These are phyloP conservation scores for Oncopodura yosiiana DNA, from an alignment of 1,140 invertebrate species.

Conservation along the genomic window DNA sequence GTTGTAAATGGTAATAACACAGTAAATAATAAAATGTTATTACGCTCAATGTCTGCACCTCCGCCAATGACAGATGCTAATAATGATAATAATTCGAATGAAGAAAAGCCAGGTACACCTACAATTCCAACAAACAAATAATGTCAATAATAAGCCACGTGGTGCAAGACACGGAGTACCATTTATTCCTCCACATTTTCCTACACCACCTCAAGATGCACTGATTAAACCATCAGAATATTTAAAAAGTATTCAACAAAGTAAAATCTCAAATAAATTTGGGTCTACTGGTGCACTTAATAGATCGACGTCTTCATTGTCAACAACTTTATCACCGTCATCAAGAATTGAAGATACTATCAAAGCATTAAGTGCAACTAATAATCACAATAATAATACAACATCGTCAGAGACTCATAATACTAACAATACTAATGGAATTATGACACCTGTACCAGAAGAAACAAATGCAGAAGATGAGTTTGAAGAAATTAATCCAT, in stretches of 20 bases:
- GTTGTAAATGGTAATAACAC: not conserved
- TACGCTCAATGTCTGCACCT: slow-evolving; percentile 19
- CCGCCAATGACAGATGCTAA: slow-evolving; percentile 23
- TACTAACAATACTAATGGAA: not conserved
- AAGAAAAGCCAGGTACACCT: slow-evolving; percentile 1
- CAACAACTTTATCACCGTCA: slow-evolving; percentile 4
- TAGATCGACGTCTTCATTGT: not conserved
- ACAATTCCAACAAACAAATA: not conserved
- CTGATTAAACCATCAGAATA: slow-evolving; percentile 87
- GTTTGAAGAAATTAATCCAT: slow-evolving; percentile 28
- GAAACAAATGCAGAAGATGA: slow-evolving; percentile 30
- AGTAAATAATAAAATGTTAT: slow-evolving; percentile 15
- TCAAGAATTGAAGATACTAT: slow-evolving; percentile 28
- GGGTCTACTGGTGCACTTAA: not conserved
- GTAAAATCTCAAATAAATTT: not conserved
- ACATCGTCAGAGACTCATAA: slow-evolving; percentile 20
- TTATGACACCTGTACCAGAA: slow-evolving; percentile 26
- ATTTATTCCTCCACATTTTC: slow-evolving; percentile 37
- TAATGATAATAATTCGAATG: slow-evolving; percentile 4
- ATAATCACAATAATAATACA: slow-evolving; percentile 14
- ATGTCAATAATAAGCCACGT: slow-evolving; percentile 36
- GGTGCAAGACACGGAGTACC: no score
- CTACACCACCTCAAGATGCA: slow-evolving; percentile 50
- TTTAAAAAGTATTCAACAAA: slow-evolving; percentile 65
- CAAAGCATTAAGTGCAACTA: slow-evolving; percentile 38